A percentile compares a stretch with the other conserved stretches of the same genome.
Evolutionary conservation across 2,797 vertebrate species (phyloP).

Genomic region (Schizothorax lantsangensis): DNA sequence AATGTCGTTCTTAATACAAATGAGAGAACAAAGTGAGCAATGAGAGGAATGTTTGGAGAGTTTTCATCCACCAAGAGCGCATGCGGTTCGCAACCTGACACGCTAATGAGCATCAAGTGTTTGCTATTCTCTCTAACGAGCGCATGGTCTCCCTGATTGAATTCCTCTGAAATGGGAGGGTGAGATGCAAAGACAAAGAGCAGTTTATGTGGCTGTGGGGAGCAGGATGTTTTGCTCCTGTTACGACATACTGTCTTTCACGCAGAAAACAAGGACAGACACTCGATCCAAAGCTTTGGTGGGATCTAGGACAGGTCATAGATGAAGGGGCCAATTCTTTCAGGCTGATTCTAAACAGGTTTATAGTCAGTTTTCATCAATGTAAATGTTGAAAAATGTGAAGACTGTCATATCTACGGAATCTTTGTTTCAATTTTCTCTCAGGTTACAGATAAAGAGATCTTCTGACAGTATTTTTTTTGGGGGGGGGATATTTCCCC

Average conservation of each 20-base stretch:
- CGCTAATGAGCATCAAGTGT: conserved; percentile 51
- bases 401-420: not conserved
- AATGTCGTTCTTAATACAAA: conserved; percentile 25
- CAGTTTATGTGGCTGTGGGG: conserved; percentile 33
- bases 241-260: not conserved
- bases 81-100: conserved; percentile 23
- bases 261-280: conserved; percentile 3
- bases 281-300: conserved; percentile 9
- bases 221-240: conserved; percentile 10
- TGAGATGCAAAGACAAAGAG: conserved; percentile 25
- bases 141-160: conserved; percentile 50
- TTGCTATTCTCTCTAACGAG: conserved; percentile 45
- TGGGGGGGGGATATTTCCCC: not conserved
- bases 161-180: conserved; percentile 35
- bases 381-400: not conserved
- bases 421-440: not conserved
- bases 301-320: conserved; percentile 13
- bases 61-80: conserved; percentile 22
- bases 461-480: not conserved
- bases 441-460: not conserved
- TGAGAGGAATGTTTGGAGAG: conserved; percentile 43
- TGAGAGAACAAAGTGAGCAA: conserved; percentile 37
- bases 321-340: not conserved
- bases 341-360: not conserved
- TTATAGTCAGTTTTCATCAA: not conserved